Evolutionary conservation across 1,140 invertebrate species (phyloP).

Genomic region (Leptinotarsa undecemlineata): DNA sequence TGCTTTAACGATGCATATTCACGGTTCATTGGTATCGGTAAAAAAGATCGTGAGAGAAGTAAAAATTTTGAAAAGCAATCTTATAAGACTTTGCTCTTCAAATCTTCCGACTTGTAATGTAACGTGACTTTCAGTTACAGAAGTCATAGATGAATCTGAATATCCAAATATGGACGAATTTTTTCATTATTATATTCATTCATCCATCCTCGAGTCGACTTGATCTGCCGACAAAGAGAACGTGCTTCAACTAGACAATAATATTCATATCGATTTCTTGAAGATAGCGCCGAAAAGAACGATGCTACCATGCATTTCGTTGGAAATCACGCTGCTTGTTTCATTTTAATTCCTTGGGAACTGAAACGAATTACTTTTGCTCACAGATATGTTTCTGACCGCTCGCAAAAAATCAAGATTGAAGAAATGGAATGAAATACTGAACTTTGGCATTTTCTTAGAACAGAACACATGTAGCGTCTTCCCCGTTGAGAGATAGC

Average conservation of each 20-base stretch:
- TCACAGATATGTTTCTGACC: no score
- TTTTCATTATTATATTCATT: background rate
- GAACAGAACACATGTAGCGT: no score
- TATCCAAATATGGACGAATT: constrained; percentile 1
- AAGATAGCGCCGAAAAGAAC: background rate
- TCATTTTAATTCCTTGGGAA: background rate
- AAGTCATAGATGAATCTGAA: background rate
- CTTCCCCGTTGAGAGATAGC: no score
- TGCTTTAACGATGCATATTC: no score
- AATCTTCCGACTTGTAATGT: background rate
- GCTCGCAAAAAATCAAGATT: no score
- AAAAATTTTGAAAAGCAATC: no score
- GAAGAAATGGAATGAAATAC: no score
- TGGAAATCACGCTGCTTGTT: background rate
- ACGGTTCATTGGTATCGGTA: no score
- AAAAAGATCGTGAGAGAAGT: no score
- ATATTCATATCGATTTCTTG: constrained; percentile 2
- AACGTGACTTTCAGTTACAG: background rate
- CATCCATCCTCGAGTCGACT: background rate
- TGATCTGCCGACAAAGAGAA: background rate
- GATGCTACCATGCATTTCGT: background rate
- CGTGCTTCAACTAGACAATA: constrained; percentile 5
- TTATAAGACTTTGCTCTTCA: background rate
- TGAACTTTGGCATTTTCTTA: no score
- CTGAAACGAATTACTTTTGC: no score